Conservation (phyloP, 1,140 invertebrate genomes). For the Ctenoplectra terminalis region DNA sequence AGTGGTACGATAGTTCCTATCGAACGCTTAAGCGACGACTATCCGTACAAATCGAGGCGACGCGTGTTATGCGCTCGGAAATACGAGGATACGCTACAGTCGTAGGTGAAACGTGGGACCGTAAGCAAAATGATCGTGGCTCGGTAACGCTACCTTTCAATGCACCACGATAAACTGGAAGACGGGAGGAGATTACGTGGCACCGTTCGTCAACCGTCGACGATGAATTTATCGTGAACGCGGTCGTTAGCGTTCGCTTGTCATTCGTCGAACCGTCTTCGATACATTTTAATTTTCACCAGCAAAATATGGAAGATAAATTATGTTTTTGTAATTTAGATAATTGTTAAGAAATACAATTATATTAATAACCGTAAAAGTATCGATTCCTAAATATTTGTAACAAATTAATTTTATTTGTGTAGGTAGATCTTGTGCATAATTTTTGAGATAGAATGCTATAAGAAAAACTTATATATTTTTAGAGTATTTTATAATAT, state of each 20-base stretch:
- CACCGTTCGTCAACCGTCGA: constrained; percentile 10
- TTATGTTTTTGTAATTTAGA: no score
- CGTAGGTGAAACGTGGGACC: constrained; percentile 52
- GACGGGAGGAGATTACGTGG: constrained; percentile 30
- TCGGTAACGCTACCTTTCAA: constrained; percentile 44
- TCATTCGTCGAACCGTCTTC: not conserved
- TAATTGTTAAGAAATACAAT: no score
- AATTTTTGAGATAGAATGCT: no score
- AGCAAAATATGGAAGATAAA: no score
- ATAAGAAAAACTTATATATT: no score
- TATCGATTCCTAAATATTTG: no score
- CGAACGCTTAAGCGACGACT: constrained; percentile 29
- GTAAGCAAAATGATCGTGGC: constrained; percentile 49
- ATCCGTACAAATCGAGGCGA: constrained; percentile 25
- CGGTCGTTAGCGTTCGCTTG: no score
- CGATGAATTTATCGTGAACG: not conserved
- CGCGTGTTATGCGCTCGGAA: constrained; percentile 33
- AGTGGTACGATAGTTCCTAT: constrained; percentile 16
- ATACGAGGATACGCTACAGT: constrained; percentile 41
- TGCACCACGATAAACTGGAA: constrained; percentile 44
- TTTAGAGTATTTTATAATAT: no score
- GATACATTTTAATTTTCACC: not conserved
- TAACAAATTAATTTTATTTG: no score
- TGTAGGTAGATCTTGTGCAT: no score
- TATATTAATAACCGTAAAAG: no score